Percentiles rank a stretch among this genome's conserved stretches.
Evolutionary conservation across 2,888 invertebrate species (phyloP).

Genomic region (Trachelus troglodyta): DNA sequence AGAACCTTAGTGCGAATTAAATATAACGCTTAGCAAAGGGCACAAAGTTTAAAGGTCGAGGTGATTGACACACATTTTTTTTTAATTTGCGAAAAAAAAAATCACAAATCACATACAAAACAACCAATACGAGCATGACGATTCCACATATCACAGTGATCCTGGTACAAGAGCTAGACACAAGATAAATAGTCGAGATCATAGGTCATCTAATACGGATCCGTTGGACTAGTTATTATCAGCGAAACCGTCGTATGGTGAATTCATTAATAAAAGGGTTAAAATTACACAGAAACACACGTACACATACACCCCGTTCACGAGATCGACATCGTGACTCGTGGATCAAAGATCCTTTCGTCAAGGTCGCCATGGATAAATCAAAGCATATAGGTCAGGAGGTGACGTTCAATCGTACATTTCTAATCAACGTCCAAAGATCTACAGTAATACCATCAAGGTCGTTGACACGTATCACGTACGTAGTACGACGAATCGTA

Average conservation of each 20-base stretch:
- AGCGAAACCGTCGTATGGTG: not conserved
- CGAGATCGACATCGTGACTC: not conserved
- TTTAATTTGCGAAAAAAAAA: not conserved
- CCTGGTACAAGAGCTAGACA: too few relatives aligned
- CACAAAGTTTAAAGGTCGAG: not conserved
- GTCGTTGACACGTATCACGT: not conserved
- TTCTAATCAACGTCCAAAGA: not conserved
- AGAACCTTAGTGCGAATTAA: not conserved
- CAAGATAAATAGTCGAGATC: too few relatives aligned
- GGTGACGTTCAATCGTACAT: not conserved
- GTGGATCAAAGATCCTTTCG: not conserved
- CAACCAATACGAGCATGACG: not conserved
- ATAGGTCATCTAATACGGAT: not conserved
- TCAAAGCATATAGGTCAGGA: not conserved
- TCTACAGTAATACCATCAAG: not conserved
- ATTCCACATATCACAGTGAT: not conserved
- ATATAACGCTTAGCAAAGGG: not conserved
- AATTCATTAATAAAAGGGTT: not conserved
- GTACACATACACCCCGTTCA: not conserved
- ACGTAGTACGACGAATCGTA: not conserved
- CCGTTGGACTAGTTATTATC: not conserved
- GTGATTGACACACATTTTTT: not conserved
- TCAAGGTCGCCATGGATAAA: not conserved
- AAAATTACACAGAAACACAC: not conserved
- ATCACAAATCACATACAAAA: not conserved